Evolutionary conservation across 2,888 invertebrate species (phyloP).

Genomic region (Andrena marginata): DNA sequence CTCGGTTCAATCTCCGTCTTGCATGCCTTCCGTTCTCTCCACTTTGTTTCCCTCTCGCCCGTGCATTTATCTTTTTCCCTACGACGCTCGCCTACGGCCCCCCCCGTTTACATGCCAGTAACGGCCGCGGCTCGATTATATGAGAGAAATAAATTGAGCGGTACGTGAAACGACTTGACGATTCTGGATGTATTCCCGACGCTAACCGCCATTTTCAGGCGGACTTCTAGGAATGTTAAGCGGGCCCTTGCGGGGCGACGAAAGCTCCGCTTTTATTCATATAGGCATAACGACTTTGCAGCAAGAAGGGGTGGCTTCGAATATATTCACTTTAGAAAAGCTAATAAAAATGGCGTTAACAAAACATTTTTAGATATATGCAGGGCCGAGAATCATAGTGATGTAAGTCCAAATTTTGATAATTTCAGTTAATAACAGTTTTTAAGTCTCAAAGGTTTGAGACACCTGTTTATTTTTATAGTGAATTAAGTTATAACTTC

Average conservation of each 20-base stretch:
- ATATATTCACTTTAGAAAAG: not conserved
- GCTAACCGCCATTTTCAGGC: constrained; percentile 54
- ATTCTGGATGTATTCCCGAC: constrained; percentile 59
- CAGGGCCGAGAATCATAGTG: no score
- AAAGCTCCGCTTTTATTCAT: constrained; percentile 32
- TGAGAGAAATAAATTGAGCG: constrained; percentile 79
- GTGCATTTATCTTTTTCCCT: constrained; percentile 33
- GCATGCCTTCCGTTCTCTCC: constrained; percentile 47
- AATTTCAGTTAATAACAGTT: no score
- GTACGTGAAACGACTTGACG: constrained; percentile 77
- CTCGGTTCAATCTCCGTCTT: constrained; percentile 55
- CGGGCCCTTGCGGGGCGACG: constrained; percentile 29
- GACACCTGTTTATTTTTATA: no score
- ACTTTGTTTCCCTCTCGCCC: constrained; percentile 45
- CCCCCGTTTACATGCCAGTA: constrained; percentile 64
- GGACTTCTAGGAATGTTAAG: constrained; percentile 63
- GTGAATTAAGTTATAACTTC: no score
- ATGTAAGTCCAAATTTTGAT: no score
- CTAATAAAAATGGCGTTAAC: constrained; percentile 21
- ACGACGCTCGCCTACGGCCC: not conserved
- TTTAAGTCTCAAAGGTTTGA: no score
- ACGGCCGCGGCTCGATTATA: constrained; percentile 73
- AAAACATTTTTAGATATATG: no score
- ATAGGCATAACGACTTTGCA: not conserved
- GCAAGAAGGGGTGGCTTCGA: not conserved